Evolutionary conservation across 2,797 vertebrate species (phyloP), one percentile per base, ranked within the genome.

Genomic region (Lerista edwardsae): DNA sequence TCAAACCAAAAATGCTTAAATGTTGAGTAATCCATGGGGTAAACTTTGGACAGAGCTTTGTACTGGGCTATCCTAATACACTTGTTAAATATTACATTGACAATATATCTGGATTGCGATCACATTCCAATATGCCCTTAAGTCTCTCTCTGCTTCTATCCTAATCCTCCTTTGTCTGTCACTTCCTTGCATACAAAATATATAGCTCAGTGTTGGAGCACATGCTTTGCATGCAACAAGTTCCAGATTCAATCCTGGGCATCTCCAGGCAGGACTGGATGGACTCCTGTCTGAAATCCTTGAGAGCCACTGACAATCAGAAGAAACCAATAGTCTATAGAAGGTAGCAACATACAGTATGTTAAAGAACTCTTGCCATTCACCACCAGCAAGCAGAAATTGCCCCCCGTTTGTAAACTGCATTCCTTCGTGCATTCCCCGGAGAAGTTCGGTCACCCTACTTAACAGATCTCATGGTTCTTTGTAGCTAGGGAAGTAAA

Each of bases 1-100:
- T 23, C 4, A 61, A 61, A 3, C 23, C 23, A 3, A 61, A 61
- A 61, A 61, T 61, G 21, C 4, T 61, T 61, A 21, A 21, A 57
- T 57, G 55, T 57, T 25, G 68, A 92, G 80, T 88, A 91, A 89
- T 75, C 88, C 83, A 82, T 39, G 1, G 62, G 72, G 68, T 34
- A 89, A 93, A 85, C 88, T 91, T 87, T 92, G 85, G 77, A 89
- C 85, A 88, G 36, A 88, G 77, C 69, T 84, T 72, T 86, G 72
- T 65, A 89, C 88, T 89, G 34, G 19, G 83, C 39, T 51, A 74
- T 85, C 67, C 23, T 79, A 75, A 34, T 6, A 8, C 72, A 88
- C n/a, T 83, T 82, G 82, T 36, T 89, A 69, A 69, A 86, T 88
- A 89, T 85, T 86, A 69, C 34, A 69, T 69, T 39, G 34, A 69